Percentiles rank a stretch among this genome's conserved stretches.
phyloP scores from a whole-genome alignment of 1,140 invertebrate genomes.

The Ostrea edulis region DNA sequence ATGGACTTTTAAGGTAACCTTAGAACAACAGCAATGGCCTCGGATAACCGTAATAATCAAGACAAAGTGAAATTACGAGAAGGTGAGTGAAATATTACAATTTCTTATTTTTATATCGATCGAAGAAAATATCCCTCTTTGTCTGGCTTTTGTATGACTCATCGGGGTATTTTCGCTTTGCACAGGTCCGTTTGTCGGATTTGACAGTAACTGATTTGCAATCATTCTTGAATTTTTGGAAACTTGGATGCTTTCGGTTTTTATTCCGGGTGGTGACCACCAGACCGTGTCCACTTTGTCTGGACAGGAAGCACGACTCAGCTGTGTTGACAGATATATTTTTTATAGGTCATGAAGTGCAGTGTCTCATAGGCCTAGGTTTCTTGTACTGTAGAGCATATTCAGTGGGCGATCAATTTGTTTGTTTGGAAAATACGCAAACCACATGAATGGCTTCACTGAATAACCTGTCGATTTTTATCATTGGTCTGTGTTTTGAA shows the following conservation, averaged over 20 bases:
- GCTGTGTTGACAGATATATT: background rate
- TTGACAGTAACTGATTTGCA: background rate
- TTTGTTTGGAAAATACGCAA: background rate
- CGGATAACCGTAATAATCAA: conserved; percentile 35
- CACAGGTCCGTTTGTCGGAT: background rate
- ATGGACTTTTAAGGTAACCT: conserved; percentile 3
- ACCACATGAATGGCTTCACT: background rate
- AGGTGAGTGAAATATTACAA: conserved; percentile 24
- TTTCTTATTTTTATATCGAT: conserved; percentile 22
- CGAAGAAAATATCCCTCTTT: background rate
- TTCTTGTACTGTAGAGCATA: background rate
- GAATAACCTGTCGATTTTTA: background rate
- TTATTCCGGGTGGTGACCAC: background rate
- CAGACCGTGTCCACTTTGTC: background rate
- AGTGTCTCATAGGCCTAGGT: background rate
- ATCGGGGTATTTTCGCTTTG: conserved; percentile 2
- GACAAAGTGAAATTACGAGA: conserved; percentile 41
- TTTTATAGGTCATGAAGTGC: conserved; percentile 20
- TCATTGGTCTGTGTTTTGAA: background rate
- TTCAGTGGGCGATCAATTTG: background rate
- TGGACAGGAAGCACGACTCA: conserved; percentile 7
- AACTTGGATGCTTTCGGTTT: background rate
- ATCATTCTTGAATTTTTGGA: background rate
- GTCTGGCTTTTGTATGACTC: background rate
- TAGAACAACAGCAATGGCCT: conserved; percentile 30